These are phyloP conservation scores for Hemitrygon akajei DNA, from an alignment of 2,797 vertebrate genomes.

Conservation along the genomic window DNA sequence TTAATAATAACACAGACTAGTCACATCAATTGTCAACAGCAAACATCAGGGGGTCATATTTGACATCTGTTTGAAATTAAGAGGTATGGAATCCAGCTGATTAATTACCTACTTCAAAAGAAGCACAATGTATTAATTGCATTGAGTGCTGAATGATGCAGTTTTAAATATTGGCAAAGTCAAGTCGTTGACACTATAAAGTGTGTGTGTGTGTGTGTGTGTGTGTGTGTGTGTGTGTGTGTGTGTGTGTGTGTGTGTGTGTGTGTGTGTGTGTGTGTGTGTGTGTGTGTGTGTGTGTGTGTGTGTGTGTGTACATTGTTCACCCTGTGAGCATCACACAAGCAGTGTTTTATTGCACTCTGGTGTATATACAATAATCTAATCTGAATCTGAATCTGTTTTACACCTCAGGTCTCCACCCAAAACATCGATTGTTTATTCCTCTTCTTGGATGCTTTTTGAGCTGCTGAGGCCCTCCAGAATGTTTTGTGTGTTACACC, in stretches of 20 bases:
- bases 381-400: no score
- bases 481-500: no score
- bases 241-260: no score
- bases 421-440: no score
- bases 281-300: neutral
- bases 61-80: conserved; percentile 45
- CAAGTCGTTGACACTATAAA: neutral
- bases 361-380: no score
- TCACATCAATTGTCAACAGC: conserved; percentile 41
- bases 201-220: neutral
- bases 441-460: no score
- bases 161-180: neutral
- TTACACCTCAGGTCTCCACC: no score
- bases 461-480: no score
- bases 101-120: conserved; percentile 44
- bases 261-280: neutral
- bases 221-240: no score
- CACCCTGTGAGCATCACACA: no score
- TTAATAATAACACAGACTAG: neutral
- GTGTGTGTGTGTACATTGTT: neutral
- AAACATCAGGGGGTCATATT: conserved; percentile 39
- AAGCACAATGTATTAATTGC: conserved; percentile 49
- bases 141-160: conserved; percentile 35
- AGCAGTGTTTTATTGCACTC: no score
- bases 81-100: conserved; percentile 44